These are phyloP conservation scores for Andrena flavipes DNA, from an alignment of 2,888 invertebrate genomes.

Conservation along the genomic window DNA sequence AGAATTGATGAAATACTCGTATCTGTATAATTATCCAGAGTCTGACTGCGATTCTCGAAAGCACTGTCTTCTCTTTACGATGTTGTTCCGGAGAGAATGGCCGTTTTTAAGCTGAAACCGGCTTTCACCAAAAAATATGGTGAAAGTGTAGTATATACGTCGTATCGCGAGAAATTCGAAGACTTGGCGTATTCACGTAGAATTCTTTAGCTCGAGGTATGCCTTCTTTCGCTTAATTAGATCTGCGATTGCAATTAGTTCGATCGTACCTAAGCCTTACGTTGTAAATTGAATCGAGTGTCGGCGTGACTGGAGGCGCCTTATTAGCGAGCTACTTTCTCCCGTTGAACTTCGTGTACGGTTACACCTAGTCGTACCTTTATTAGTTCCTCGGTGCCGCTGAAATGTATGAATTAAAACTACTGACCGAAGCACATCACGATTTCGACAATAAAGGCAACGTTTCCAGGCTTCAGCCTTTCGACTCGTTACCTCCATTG, in stretches of 20 bases:
- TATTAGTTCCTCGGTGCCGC: conserved; percentile 7
- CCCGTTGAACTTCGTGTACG: conserved; percentile 22
- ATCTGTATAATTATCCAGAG: no score
- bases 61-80: background rate
- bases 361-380: conserved; percentile 11
- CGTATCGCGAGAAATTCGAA: background rate
- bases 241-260: conserved; percentile 34
- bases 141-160: background rate
- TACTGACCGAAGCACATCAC: background rate
- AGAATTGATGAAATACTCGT: no score
- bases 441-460: background rate
- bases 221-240: conserved; percentile 5
- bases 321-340: conserved; percentile 48
- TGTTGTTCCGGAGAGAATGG: no score
- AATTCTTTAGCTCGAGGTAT: background rate
- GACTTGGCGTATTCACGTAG: background rate
- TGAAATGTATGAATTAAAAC: conserved; percentile 27
- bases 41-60: no score
- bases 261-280: conserved; percentile 21
- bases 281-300: conserved; percentile 38
- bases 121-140: no score
- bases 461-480: conserved; percentile 1
- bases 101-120: no score
- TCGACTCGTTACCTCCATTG: background rate
- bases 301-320: conserved; percentile 35